A percentile compares a stretch with the other conserved stretches of the same genome.
These are phyloP conservation scores for Siderastrea siderea DNA, from an alignment of 92 coral and sea anemone genomes.

Conservation along the genomic window DNA sequence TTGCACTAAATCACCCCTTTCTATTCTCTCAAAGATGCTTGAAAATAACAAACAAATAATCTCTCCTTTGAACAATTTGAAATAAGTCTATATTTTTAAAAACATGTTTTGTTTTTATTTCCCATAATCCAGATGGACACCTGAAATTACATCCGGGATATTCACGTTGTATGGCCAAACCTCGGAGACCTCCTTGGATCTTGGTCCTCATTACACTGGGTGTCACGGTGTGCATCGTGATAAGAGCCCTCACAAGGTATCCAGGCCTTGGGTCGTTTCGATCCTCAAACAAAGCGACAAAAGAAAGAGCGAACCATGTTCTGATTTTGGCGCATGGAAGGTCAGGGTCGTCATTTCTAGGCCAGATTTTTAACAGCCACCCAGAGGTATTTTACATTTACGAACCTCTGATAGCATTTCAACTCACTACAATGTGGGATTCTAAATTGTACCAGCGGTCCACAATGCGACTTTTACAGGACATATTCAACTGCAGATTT, in stretches of 20 bases:
- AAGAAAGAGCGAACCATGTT: conserved; percentile 48
- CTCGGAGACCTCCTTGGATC: too few relatives aligned
- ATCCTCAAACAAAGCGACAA: background rate
- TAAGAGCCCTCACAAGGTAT: too few relatives aligned
- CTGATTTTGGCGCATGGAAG: conserved; percentile 87
- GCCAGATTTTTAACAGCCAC: conserved; percentile 88
- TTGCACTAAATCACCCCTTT: too few relatives aligned
- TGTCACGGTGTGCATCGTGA: too few relatives aligned
- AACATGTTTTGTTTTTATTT: too few relatives aligned
- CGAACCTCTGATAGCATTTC: conserved; percentile 84
- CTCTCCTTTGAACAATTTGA: too few relatives aligned
- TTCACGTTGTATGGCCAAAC: background rate
- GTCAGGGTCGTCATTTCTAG: conserved; percentile 94
- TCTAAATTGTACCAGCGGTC: conserved; percentile 68
- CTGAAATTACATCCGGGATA: conserved; percentile 13
- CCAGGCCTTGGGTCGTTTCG: conserved; percentile 14
- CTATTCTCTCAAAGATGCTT: too few relatives aligned
- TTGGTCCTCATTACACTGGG: too few relatives aligned
- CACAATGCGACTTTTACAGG: conserved; percentile 67
- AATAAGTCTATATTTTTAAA: too few relatives aligned
- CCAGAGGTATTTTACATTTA: conserved; percentile 84
- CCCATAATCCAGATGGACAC: background rate
- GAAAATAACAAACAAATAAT: too few relatives aligned
- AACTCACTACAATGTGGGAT: conserved; percentile 61
- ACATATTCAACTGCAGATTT: conserved; percentile 80